Evolutionary conservation across 2,888 invertebrate species (phyloP).

Genomic region (Ormia ochracea): DNA sequence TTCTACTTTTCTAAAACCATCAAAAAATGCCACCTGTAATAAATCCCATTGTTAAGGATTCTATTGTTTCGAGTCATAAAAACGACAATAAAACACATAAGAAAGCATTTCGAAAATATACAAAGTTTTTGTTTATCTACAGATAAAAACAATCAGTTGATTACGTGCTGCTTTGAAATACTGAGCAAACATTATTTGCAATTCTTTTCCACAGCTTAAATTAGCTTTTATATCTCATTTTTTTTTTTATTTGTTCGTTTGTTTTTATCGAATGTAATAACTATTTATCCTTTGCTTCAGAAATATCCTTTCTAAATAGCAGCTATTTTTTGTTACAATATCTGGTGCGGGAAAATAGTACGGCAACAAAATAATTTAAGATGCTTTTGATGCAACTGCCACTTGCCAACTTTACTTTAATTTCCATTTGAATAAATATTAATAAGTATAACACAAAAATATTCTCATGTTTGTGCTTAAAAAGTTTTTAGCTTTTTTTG

Average conservation of each 20-base stretch:
- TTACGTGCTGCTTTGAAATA: not conserved
- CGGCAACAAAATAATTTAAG: slow-evolving; percentile 23
- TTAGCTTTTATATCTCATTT: not conserved
- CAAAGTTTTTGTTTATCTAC: not conserved
- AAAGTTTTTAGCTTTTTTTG: not conserved
- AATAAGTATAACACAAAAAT: slow-evolving; percentile 1
- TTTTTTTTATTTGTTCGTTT: not conserved
- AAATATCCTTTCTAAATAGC: not conserved
- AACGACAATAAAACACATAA: not conserved
- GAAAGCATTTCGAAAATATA: not conserved
- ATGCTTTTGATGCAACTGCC: slow-evolving; percentile 48
- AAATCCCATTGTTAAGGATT: slow-evolving; percentile 11
- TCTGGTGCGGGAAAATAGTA: no score
- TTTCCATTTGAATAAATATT: slow-evolving; percentile 48
- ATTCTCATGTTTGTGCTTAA: not conserved
- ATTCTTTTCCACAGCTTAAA: not conserved
- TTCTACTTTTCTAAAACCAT: not conserved
- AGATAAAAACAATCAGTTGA: not conserved
- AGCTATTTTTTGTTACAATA: not conserved
- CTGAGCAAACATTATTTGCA: not conserved
- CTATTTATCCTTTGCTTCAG: slow-evolving; percentile 8
- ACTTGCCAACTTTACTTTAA: slow-evolving; percentile 50
- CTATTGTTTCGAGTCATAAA: not conserved
- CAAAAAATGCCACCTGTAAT: slow-evolving; percentile 5
- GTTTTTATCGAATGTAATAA: not conserved